Base-by-base conservation (phyloP, 1,140 invertebrate species). In the Caenorhabditis brenneri region DNA sequence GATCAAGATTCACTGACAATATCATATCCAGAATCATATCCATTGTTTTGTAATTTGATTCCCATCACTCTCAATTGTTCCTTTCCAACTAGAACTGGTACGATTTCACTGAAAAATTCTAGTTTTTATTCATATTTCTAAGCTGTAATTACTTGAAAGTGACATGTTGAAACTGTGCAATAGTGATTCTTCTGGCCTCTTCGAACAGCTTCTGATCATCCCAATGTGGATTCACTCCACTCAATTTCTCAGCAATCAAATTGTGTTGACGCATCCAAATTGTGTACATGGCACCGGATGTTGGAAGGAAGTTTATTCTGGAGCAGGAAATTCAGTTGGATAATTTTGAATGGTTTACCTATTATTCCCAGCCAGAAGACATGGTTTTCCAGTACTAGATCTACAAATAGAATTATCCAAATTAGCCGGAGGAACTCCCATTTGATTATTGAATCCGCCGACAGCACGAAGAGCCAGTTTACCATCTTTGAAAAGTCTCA, bases 181-280 rank as follows among this genome's bases (percentile, higher is more conserved):
- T 83, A 33, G 96, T 92, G 84, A 98, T 95, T 85, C 89, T 94
- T 93, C 86, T 92, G 0, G 95, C 93, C 90, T 97, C 96, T 91
- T 98, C 96, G 91, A 94, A 99, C 0, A 98, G 90, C 0, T 94
- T 96, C 91, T 97, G 96, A 89, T 97, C 96, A 89, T 96, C 95
- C 96, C 96, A 97, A 88, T 97, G 95, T 2, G 95, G 95, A 92
- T 97, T 97, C 12, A 97, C 69, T 24, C n/a, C 74, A 42, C 86
- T 85, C n/a, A 90, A 78, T 39, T 88, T 58, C 19, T 80, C 79
- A 39, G 89, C 89, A 33, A 90, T 22, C 27, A 53, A 22, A 82
- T 90, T 90, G 89, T 96, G 95, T 88, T 96, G 95, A 2, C 95
- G 93, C 81, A 96, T 90, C 92, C 94, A 96, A 65, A 95, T 92